Conservation (phyloP, 2,797 vertebrate genomes). For the Platyrinchus mystaceus region DNA sequence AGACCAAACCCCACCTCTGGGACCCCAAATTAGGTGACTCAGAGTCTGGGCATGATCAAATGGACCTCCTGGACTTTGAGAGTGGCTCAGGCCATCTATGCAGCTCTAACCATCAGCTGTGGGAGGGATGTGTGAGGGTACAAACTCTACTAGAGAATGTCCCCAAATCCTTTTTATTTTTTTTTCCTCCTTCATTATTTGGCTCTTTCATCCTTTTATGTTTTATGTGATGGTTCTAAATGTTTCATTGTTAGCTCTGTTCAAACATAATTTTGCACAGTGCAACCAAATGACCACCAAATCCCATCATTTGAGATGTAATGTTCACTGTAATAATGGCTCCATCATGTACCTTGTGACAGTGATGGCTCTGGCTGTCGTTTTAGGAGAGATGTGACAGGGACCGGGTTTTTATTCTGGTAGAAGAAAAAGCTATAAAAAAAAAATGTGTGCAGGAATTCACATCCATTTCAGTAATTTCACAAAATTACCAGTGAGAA, state of each 20-base stretch:
- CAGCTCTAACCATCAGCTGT: not conserved
- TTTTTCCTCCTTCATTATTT: not conserved
- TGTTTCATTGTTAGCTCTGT: conserved; percentile 23
- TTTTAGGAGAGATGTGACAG: not conserved
- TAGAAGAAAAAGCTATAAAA: not conserved
- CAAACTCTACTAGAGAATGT: not conserved
- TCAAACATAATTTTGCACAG: conserved; percentile 24
- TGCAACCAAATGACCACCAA: conserved; percentile 6
- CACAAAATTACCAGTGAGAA: not conserved
- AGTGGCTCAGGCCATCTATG: not conserved
- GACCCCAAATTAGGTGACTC: not conserved
- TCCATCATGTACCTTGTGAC: conserved; percentile 5
- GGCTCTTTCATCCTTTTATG: not conserved
- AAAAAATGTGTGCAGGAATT: not conserved
- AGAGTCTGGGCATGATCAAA: not conserved
- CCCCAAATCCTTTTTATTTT: not conserved
- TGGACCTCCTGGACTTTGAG: not conserved
- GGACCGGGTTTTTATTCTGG: not conserved
- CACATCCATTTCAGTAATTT: conserved; percentile 14
- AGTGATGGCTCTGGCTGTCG: conserved; percentile 22
- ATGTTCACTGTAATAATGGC: conserved; percentile 26
- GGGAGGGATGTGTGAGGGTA: not conserved
- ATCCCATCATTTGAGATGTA: not conserved
- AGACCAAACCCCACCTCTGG: not conserved
- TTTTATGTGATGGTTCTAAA: conserved; percentile 15